These are phyloP conservation scores for Philonicus albiceps DNA, from an alignment of 2,888 invertebrate genomes.

Conservation along the genomic window DNA sequence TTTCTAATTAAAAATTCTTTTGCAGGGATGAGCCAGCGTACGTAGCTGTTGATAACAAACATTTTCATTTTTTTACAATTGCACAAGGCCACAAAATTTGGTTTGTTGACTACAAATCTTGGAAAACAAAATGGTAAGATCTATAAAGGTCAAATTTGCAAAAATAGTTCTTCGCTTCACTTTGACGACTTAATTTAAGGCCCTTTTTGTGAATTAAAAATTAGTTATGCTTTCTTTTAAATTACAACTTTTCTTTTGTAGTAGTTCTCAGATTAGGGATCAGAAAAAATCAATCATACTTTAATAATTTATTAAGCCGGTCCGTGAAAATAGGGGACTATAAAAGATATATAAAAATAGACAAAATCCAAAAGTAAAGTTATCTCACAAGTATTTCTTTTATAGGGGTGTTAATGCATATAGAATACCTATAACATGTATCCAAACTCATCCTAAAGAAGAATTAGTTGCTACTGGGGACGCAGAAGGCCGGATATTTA, in stretches of 20 bases:
- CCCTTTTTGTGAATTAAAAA: too few species aligned
- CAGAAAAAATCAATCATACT: too few species aligned
- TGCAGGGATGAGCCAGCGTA: slow-evolving; percentile 46
- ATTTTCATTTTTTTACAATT: slow-evolving; percentile 55
- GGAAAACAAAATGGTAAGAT: slow-evolving; percentile 53
- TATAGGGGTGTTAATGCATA: slow-evolving; percentile 52
- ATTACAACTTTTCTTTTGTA: too few species aligned
- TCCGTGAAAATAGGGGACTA: too few species aligned
- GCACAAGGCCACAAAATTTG: slow-evolving; percentile 53
- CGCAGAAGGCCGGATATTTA: slow-evolving; percentile 69
- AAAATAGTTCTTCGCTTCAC: too few species aligned
- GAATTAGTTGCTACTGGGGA: slow-evolving; percentile 75
- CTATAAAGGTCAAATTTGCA: background rate
- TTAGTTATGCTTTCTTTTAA: too few species aligned
- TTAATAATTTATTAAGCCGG: too few species aligned
- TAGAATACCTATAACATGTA: slow-evolving; percentile 66
- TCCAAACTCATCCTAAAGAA: slow-evolving; percentile 73
- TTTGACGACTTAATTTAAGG: too few species aligned
- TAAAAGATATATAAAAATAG: too few species aligned
- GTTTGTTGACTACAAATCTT: slow-evolving; percentile 55
- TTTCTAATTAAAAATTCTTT: background rate
- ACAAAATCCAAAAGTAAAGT: background rate
- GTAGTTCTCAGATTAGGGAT: too few species aligned
- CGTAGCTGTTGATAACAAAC: slow-evolving; percentile 54
- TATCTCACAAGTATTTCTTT: background rate